Evolutionary conservation across 2,888 invertebrate genomes (phyloP), one percentile per base, ranked within the genome.

Genomic region (Tenthredo notha): DNA sequence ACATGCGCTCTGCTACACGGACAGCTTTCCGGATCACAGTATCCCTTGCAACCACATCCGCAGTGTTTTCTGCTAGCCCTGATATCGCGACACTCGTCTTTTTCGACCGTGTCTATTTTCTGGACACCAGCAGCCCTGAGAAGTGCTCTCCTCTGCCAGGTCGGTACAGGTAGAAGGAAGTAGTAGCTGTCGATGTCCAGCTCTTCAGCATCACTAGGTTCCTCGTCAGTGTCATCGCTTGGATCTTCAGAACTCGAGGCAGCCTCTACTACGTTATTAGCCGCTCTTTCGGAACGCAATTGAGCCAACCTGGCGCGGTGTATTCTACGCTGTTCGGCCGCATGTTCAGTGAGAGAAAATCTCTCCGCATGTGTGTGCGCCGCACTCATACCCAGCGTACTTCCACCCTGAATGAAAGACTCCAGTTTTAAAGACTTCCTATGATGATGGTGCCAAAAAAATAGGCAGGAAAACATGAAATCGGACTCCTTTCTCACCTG

Each of bases 21-120:
- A 93, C 99, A 99, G 33, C 97, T 98, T 90, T 98, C 98, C 0
- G 99, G 99, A 94, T 98, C 98, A 94, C 99, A 99, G 91, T 97
- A 97, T 82, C 97, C 97, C 93, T 98, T 97, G 92, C 98, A 98
- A 75, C 97, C 96, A 93, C 98, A 98, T 67, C 98, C 98, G 93
- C 98, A 98, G 90, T 98, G 97, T 92, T 99, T 99, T 25, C 99
- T 95, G 7, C 98, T 98, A 40, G 97, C 96, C 87, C 99, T 95
- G 89, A 99, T 99, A 88, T 98, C 97, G 84, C 98, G 95, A 92
- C 99, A 99, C 91, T 98, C 98, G 92, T 98, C 98, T 93, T 98
- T 99, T 94, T 99, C 99, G 86, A 96, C 94, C 4, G 97, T 96
- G 93, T 99, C 99, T 90, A 99, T 99, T 94, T 98, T 98, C 83